Conservation (phyloP, 1,140 invertebrate genomes). For the Camponotus floridanus region DNA sequence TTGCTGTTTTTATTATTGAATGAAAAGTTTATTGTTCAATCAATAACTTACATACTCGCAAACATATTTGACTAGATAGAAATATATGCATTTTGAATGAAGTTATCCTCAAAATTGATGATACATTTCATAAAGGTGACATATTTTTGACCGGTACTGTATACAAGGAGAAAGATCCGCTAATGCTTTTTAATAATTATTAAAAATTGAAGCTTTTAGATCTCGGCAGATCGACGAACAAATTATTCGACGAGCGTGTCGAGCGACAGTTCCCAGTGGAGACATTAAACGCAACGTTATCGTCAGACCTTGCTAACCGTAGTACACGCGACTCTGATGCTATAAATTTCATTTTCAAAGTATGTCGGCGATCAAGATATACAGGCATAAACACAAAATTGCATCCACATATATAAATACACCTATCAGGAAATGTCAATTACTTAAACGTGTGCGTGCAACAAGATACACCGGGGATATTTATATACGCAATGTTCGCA, state of each 20-base stretch:
- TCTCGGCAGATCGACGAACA: not conserved
- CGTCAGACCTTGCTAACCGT: not conserved
- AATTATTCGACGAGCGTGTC: not conserved
- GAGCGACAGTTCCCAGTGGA: not conserved
- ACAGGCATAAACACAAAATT: constrained; percentile 30
- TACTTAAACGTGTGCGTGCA: constrained; percentile 50
- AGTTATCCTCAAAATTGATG: no score
- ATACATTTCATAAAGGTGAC: no score
- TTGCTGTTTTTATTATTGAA: no score
- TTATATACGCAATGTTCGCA: constrained; percentile 45
- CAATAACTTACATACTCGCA: no score
- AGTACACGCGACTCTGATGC: not conserved
- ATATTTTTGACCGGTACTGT: not conserved
- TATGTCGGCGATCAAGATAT: constrained; percentile 8
- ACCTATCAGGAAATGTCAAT: constrained; percentile 58
- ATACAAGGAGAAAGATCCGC: not conserved
- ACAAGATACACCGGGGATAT: constrained; percentile 55
- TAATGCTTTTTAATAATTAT: not conserved
- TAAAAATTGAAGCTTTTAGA: not conserved
- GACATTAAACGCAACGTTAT: not conserved
- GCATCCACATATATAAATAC: constrained; percentile 44
- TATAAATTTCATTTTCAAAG: constrained; percentile 32
- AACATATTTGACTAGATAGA: no score
- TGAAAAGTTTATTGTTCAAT: no score
- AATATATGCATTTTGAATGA: no score